These are phyloP conservation scores for Serripes groenlandicus DNA, from an alignment of 2,888 invertebrate genomes.

Conservation along the genomic window DNA sequence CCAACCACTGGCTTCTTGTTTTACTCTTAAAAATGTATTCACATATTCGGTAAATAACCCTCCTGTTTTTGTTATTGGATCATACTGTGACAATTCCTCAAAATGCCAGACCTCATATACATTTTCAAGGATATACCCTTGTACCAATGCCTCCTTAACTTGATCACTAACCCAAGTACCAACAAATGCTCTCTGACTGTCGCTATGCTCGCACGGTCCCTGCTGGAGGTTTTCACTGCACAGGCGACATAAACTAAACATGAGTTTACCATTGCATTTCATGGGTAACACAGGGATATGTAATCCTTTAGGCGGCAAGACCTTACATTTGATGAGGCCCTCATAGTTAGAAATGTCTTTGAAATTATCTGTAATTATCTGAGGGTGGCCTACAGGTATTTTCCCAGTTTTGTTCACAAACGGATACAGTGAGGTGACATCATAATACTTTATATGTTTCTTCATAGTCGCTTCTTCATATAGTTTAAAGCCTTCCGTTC, in stretches of 20 bases:
- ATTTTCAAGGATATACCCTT: constrained; percentile 36
- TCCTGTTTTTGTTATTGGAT: constrained; percentile 40
- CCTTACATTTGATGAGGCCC: constrained; percentile 74
- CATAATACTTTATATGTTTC: constrained; percentile 65
- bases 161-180: constrained; percentile 61
- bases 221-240: constrained; percentile 42
- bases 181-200: constrained; percentile 35
- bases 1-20: not conserved
- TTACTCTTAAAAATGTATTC: not conserved
- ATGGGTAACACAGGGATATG: constrained; percentile 81
- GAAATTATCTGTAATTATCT: constrained; percentile 72
- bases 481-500: constrained; percentile 73
- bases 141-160: constrained; percentile 36
- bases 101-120: constrained; percentile 84
- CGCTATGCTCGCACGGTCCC: constrained; percentile 19
- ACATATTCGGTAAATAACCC: constrained; percentile 78
- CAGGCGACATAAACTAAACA: constrained; percentile 83
- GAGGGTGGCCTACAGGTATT: constrained; percentile 74
- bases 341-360: constrained; percentile 65
- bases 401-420: constrained; percentile 69
- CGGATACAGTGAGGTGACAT: constrained; percentile 73
- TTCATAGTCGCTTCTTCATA: constrained; percentile 56
- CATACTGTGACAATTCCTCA: constrained; percentile 57
- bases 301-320: constrained; percentile 74
- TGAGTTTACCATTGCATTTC: constrained; percentile 77